Conservation (phyloP, 2,888 invertebrate species). For the Oxytorus armatus region DNA sequence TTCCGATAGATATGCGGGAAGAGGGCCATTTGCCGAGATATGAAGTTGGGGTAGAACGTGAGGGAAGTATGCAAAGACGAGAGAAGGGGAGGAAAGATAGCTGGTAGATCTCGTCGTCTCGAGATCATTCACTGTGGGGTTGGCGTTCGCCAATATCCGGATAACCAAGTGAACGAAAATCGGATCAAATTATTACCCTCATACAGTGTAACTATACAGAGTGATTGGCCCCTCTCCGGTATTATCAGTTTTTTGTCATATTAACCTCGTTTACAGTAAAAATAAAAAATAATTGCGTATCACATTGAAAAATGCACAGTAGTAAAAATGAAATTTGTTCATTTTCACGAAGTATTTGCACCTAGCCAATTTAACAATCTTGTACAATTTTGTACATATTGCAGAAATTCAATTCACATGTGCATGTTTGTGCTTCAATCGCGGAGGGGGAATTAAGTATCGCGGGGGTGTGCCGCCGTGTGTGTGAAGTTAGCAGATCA, state of each 20-base stretch:
- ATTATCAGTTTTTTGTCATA: conserved; percentile 22
- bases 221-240: conserved; percentile 17
- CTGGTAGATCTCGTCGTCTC: conserved; percentile 46
- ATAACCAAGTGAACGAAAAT: conserved; percentile 25
- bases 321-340: not conserved
- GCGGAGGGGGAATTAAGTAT: no score
- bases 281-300: not conserved
- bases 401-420: no score
- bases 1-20: conserved; percentile 45
- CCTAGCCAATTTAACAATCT: not conserved
- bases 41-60: conserved; percentile 45
- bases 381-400: no score
- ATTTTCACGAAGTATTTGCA: not conserved
- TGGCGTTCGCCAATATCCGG: conserved; percentile 61
- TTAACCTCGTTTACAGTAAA: conserved; percentile 10
- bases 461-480: no score
- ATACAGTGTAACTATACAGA: not conserved
- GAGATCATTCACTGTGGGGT: conserved; percentile 41
- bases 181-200: conserved; percentile 54
- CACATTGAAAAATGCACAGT: not conserved
- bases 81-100: conserved; percentile 17
- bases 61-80: conserved; percentile 37
- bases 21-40: conserved; percentile 55
- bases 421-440: no score
- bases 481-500: no score